phyloP scores from a whole-genome alignment of 2,888 invertebrate genomes.

The Elysia crispata region DNA sequence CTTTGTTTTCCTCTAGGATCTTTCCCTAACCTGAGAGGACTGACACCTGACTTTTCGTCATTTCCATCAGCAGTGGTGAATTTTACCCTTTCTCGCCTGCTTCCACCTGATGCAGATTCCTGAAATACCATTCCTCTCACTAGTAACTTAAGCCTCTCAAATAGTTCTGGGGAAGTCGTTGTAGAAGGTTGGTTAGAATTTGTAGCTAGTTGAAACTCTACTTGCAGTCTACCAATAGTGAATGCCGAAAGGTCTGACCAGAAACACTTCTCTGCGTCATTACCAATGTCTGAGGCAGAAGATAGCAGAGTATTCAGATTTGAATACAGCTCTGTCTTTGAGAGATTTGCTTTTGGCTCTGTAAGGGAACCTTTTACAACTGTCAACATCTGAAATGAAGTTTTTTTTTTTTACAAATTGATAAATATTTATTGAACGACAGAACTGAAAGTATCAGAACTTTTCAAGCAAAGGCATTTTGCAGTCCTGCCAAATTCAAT shows the following conservation, averaged over 20 bases:
- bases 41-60: too few relatives aligned
- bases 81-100: conserved; percentile 38
- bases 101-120: conserved; percentile 12
- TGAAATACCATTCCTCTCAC: conserved; percentile 36
- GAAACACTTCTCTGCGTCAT: conserved; percentile 22
- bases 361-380: conserved; percentile 69
- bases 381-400: conserved; percentile 65
- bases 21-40: background rate
- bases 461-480: too few relatives aligned
- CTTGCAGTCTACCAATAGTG: background rate
- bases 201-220: conserved; percentile 7
- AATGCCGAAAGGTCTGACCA: conserved; percentile 39
- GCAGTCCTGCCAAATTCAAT: too few relatives aligned
- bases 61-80: background rate
- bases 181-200: background rate
- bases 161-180: conserved; percentile 14
- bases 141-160: conserved; percentile 38
- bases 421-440: too few relatives aligned
- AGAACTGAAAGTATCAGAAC: too few relatives aligned
- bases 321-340: conserved; percentile 63
- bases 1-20: conserved; percentile 17
- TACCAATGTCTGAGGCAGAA: conserved; percentile 48
- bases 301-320: conserved; percentile 56
- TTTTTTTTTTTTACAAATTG: background rate
- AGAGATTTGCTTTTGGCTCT: conserved; percentile 60